Base-by-base conservation (phyloP, 2,113 vertebrate species). In the Sceloporus tristichus region DNA sequence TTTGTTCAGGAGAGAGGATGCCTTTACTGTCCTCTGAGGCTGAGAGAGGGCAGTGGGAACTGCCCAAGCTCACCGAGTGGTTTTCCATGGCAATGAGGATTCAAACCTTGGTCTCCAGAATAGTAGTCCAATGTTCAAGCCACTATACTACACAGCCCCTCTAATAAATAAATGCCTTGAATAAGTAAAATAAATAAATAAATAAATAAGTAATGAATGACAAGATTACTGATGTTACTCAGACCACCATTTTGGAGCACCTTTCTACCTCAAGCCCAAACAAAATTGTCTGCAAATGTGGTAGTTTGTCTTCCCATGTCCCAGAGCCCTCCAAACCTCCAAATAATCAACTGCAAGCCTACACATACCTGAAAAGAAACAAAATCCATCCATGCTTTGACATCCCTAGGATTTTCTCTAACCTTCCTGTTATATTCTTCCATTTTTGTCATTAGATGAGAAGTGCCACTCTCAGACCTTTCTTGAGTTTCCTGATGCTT, bases 401-500 rank as follows among this genome's bases (percentile, higher is more conserved):
- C 95, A 82, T 99, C 98, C 53, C 89, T 88, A 0, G 99, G 98
- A n/a, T 97, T 96, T 94, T 99, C 98, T 92, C 98, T 97, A 77
- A 99, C 96, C 75, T 94, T 97, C 94, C 96, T 95, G 96, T 99
- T 99, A 85, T 98, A 98, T 86, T 98, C 98, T 93, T 99, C 98
- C 56, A 98, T 98, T 93, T 94, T 98, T 62, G 95, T 81, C 80
- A 93, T 91, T n/a, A 97, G 86, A 27, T 34, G 0, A 0, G 90
- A 88, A 85, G 84, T 91, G 9, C 86, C 53, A 0, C 89, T 90
- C 34, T 94, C 95, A 0, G 85, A 84, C 88, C 93, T 89, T 7
- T 89, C 89, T 71, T 94, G 92, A 3, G 0, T 0, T 0, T 90
- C 90, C 70, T 94, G 91, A 53, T 94, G 94, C 10, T 92, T 94